Evolutionary conservation across 2,888 invertebrate genomes (phyloP).

Genomic region (Miltochrista miniata): DNA sequence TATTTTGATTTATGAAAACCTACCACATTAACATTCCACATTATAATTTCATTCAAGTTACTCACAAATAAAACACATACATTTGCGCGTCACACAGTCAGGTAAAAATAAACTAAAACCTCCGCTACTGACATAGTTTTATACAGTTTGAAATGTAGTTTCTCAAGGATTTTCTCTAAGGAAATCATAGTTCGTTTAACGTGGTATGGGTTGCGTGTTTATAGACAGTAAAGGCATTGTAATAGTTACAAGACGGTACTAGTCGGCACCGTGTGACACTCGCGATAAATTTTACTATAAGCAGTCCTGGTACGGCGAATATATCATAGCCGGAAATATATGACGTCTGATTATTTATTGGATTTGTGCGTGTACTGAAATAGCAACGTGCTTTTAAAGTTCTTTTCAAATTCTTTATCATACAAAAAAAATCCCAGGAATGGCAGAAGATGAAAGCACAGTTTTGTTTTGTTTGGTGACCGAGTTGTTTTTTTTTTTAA

Average conservation of each 20-base stretch:
- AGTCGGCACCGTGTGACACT: conserved; percentile 54
- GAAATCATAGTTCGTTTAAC: conserved; percentile 12
- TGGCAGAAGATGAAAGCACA: no score
- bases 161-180: conserved; percentile 5
- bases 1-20: no score
- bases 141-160: neutral
- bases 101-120: no score
- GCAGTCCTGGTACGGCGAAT: neutral
- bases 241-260: conserved; percentile 44
- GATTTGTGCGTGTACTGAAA: neutral
- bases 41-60: no score
- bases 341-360: neutral
- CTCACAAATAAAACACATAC: no score
- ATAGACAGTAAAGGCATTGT: conserved; percentile 42
- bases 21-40: no score
- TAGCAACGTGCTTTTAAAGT: neutral
- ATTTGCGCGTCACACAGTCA: no score
- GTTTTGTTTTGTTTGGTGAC: no score
- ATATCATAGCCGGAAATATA: neutral
- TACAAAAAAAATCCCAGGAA: no score
- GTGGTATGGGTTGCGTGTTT: conserved; percentile 35
- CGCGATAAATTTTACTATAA: conserved; percentile 17
- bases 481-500: no score
- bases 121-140: neutral
- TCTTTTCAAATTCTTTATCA: neutral